These are phyloP conservation scores for Taeniopygia guttata DNA, from an alignment of 2,797 vertebrate genomes.

Conservation along the genomic window DNA sequence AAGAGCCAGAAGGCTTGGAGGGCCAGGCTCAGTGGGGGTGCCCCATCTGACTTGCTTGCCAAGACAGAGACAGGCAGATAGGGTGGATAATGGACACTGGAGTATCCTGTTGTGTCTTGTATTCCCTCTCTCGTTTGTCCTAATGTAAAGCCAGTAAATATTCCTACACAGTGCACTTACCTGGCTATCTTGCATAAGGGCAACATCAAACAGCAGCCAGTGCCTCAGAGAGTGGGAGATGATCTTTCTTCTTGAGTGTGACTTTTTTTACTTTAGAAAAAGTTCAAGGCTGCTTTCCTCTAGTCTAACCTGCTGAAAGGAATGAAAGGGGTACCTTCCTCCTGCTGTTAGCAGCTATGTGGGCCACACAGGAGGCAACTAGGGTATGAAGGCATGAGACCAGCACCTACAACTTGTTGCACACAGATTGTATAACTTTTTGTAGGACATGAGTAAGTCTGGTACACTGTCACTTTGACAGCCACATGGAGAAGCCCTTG, in stretches of 20 bases:
- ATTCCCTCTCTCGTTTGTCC: neutral
- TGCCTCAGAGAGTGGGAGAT: neutral
- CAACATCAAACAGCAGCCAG: neutral
- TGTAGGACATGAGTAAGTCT: neutral
- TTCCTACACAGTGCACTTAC: neutral
- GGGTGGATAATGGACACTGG: neutral
- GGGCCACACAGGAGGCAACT: neutral
- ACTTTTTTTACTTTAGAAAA: neutral
- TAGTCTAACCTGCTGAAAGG: neutral
- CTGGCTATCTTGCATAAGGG: neutral
- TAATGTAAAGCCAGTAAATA: neutral
- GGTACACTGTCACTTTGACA: neutral
- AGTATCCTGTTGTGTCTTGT: neutral
- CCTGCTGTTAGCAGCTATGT: neutral
- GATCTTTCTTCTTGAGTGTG: neutral
- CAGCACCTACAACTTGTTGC: neutral
- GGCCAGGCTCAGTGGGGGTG: rapidly evolving
- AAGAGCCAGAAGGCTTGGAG: neutral
- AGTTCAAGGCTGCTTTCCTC: neutral
- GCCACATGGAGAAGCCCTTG: neutral
- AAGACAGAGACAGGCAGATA: neutral
- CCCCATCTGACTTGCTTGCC: neutral
- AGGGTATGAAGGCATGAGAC: neutral
- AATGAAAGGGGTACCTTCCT: neutral
- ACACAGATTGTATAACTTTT: neutral